Conservation (phyloP, 1,140 invertebrate species). For the Sitodiplosis mosellana region DNA sequence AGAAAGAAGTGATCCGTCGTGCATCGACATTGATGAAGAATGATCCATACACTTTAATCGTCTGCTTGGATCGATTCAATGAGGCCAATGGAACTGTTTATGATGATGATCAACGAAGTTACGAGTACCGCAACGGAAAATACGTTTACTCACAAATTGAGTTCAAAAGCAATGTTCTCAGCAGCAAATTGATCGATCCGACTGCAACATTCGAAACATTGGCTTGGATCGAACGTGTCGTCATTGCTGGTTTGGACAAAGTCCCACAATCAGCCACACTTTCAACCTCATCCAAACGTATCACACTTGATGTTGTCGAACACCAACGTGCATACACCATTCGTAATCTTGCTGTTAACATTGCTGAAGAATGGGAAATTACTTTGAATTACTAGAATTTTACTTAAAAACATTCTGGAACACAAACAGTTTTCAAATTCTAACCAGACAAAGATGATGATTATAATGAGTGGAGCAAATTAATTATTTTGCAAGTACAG, state of each 20-base stretch:
- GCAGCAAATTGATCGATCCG: constrained; percentile 42
- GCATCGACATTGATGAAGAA: constrained; percentile 66
- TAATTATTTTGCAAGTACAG: too few species aligned
- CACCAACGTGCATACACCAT: constrained; percentile 41
- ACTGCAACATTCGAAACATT: constrained; percentile 46
- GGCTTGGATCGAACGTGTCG: constrained; percentile 73
- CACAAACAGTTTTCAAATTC: not conserved
- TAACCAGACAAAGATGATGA: too few species aligned
- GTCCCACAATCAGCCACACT: constrained; percentile 41
- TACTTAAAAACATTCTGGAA: not conserved
- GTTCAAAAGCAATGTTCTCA: constrained; percentile 45
- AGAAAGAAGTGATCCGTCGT: constrained; percentile 76
- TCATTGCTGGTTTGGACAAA: constrained; percentile 55
- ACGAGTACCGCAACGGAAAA: constrained; percentile 63
- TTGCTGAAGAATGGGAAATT: constrained; percentile 63
- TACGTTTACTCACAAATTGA: constrained; percentile 53
- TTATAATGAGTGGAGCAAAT: too few species aligned
- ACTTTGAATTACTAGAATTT: constrained; percentile 36
- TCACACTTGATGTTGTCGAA: constrained; percentile 13
- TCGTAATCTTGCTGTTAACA: constrained; percentile 66
- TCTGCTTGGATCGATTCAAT: constrained; percentile 55
- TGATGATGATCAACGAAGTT: constrained; percentile 81
- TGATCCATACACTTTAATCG: constrained; percentile 82
- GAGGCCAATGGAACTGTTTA: constrained; percentile 69
- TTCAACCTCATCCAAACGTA: constrained; percentile 11